phyloP scores from a whole-genome alignment of 2,797 vertebrate genomes.

The Hirundo rustica region DNA sequence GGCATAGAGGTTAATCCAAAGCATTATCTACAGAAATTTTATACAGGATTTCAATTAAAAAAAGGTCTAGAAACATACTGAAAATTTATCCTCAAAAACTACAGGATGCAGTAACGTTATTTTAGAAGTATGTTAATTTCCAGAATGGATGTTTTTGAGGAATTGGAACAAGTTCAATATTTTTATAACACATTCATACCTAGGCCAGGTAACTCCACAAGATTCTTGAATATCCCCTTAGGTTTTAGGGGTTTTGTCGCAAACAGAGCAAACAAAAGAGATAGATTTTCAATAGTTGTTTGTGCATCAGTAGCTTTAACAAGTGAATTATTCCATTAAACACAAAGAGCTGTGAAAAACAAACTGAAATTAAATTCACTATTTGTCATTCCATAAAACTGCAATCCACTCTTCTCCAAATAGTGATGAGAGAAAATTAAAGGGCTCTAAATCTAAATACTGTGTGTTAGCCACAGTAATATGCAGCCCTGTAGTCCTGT shows the following conservation, averaged over 20 bases:
- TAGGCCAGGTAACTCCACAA: neutral
- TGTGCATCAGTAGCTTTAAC: neutral
- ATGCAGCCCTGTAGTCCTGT: neutral
- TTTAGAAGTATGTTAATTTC: neutral
- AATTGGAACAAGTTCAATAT: neutral
- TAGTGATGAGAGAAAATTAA: neutral
- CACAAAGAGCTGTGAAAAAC: neutral
- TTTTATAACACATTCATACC: neutral
- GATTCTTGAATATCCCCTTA: neutral
- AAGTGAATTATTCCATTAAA: neutral
- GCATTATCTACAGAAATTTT: neutral
- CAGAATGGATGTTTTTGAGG: neutral
- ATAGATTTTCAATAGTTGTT: neutral
- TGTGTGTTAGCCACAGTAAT: neutral
- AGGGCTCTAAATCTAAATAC: neutral
- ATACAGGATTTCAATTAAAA: neutral
- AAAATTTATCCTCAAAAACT: neutral
- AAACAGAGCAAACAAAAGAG: neutral
- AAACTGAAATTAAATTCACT: neutral
- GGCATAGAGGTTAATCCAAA: neutral
- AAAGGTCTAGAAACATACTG: neutral
- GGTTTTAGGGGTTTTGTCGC: neutral
- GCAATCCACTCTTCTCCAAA: neutral
- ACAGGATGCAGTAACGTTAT: rapidly evolving
- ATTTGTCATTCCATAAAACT: neutral